Base-by-base conservation (phyloP, 1,140 invertebrate species). In the Drosophila malerkotliana region DNA sequence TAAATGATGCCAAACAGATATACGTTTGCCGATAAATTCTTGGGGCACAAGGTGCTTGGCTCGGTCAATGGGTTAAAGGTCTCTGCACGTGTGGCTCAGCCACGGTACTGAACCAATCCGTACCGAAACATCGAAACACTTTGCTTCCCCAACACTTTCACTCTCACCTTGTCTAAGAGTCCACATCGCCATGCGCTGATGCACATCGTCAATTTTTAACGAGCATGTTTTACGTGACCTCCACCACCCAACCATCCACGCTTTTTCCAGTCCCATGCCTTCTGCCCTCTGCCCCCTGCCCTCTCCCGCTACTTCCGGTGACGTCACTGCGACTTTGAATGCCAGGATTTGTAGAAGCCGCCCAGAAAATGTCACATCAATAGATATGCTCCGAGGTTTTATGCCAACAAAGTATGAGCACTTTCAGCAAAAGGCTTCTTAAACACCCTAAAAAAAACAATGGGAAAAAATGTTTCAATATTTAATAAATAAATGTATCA, bases 121-220 rank as follows among this genome's bases (percentile, higher is more conserved):
- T 28, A 6, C 26, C 48, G 32, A 52, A 52, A 51, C n/a, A 7
- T 21, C 41, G 12, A 30, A 44, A 12, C 21, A 54, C 37, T 37
- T 37, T 18, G 41, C 44, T 10, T 47, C 44, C 30, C 30, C 34
- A 41, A 9, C 48, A 47, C 44, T 47, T 47, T 47, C 18, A 21
- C 61, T 48, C 52, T 53, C 51, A 63, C 69, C 71, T 73, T 48
- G 69, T 63, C 62, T 72, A 63, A 80, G 72, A 54, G 61, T 32
- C 67, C 59, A 53, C 75, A 80, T 74, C 63, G 77, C 66, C 68
- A 67, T 81, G 67, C 81, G 75, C 79, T 84, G 81, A 84, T 84
- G 81, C 81, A 85, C 82, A 87, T 85, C 81, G 80, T 85, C 82
- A 85, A 87, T 87, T 87, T 87, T 85, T 81, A 87, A 85, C 81